Evolutionary conservation across 2,888 invertebrate species (phyloP).

Genomic region (Scaptomyza caliginosa): DNA sequence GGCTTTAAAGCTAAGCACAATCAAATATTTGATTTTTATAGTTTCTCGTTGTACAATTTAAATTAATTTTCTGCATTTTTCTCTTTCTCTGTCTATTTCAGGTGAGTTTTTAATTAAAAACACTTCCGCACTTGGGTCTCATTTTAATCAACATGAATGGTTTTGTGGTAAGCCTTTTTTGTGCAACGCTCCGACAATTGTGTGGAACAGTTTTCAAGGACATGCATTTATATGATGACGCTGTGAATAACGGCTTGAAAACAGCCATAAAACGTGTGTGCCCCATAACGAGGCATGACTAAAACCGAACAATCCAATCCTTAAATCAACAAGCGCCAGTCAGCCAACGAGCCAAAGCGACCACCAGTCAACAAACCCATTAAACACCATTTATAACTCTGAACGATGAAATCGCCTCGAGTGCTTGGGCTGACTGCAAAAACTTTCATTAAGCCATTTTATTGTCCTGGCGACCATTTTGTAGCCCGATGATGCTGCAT

Average conservation of each 20-base stretch:
- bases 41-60: background rate
- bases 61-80: slow-evolving; percentile 1
- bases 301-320: slow-evolving; percentile 4
- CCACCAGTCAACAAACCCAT: slow-evolving; percentile 76
- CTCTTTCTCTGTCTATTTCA: slow-evolving; percentile 33
- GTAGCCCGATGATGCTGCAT: slow-evolving; percentile 42
- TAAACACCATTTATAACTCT: slow-evolving; percentile 71
- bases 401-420: slow-evolving; percentile 7
- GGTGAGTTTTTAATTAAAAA: slow-evolving; percentile 49
- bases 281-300: slow-evolving; percentile 35
- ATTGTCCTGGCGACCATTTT: slow-evolving; percentile 70
- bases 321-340: background rate
- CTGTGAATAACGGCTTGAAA: slow-evolving; percentile 42
- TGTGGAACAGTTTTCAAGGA: slow-evolving; percentile 46
- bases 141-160: slow-evolving; percentile 8
- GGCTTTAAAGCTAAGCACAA: background rate
- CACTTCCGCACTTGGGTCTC: background rate
- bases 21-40: background rate
- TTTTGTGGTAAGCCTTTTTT: slow-evolving; percentile 18
- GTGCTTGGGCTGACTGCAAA: slow-evolving; percentile 18
- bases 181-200: slow-evolving; percentile 33
- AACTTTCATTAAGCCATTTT: slow-evolving; percentile 76
- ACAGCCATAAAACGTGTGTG: slow-evolving; percentile 29
- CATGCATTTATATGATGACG: slow-evolving; percentile 52
- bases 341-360: slow-evolving; percentile 12